These are phyloP conservation scores for Amiota communis DNA, from an alignment of 2,888 invertebrate species.

Conservation along the genomic window DNA sequence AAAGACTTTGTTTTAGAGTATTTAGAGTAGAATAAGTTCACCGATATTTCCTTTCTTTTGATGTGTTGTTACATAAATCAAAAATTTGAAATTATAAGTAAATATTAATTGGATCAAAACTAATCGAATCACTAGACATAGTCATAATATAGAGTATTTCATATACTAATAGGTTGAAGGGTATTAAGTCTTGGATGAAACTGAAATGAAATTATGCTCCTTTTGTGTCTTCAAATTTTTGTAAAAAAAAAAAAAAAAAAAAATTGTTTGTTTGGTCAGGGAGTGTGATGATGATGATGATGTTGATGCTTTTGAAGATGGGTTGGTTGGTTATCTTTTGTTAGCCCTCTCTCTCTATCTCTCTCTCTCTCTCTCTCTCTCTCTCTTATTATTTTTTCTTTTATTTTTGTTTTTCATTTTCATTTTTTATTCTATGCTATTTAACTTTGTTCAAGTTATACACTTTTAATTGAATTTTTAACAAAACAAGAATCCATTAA, in stretches of 20 bases:
- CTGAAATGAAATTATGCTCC: neutral
- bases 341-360: neutral
- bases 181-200: too few species aligned
- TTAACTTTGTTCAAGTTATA: slow-evolving; percentile 48
- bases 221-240: neutral
- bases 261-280: neutral
- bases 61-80: too few species aligned
- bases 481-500: slow-evolving; percentile 54
- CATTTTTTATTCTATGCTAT: slow-evolving; percentile 24
- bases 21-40: too few species aligned
- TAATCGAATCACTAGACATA: too few species aligned
- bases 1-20: too few species aligned
- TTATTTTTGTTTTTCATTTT: slow-evolving; percentile 36
- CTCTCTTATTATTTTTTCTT: slow-evolving; percentile 49
- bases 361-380: neutral
- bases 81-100: too few species aligned
- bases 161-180: too few species aligned
- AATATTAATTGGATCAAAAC: too few species aligned
- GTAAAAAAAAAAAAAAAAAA: neutral
- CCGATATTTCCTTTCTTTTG: too few species aligned
- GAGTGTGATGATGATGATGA: neutral
- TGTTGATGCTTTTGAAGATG: neutral
- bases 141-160: too few species aligned
- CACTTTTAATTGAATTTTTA: slow-evolving; percentile 67
- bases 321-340: neutral